Percentiles rank a stretch among this genome's conserved stretches.
phyloP scores from a whole-genome alignment of 2,113 vertebrate genomes.

The Saguinus imperator region DNA sequence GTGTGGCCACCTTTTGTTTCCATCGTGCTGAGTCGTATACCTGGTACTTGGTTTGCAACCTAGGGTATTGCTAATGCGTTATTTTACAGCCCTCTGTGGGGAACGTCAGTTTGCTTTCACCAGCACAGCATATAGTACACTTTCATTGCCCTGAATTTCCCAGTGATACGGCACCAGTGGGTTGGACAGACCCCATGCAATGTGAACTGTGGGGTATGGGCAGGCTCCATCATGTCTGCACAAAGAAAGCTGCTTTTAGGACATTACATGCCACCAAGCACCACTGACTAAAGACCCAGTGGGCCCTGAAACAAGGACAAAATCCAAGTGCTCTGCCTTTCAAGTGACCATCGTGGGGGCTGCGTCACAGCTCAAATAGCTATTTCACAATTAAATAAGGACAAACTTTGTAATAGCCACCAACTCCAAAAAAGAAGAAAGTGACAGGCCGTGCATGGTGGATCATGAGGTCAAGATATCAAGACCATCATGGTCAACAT shows the following conservation, averaged over 20 bases:
- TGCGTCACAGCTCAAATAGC: not conserved
- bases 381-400: not conserved
- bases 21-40: accelerated
- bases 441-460: too few relatives aligned
- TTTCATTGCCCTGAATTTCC: not conserved
- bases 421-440: not conserved
- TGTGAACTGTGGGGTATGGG: not conserved
- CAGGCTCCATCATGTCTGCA: not conserved
- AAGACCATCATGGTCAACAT: too few relatives aligned
- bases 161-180: not conserved
- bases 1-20: not conserved
- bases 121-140: too few relatives aligned
- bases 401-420: not conserved
- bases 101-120: not conserved
- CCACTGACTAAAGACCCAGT: not conserved
- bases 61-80: not conserved
- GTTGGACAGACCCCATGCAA: not conserved
- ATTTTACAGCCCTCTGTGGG: not conserved
- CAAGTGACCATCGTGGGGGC: not conserved
- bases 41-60: not conserved
- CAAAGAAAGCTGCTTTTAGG: too few relatives aligned
- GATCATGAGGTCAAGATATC: too few relatives aligned
- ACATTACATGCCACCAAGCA: not conserved
- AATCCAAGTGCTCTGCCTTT: not conserved
- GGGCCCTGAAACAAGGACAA: not conserved